Base-by-base conservation (phyloP, 1,140 invertebrate species). In the Habropoda laboriosa region DNA sequence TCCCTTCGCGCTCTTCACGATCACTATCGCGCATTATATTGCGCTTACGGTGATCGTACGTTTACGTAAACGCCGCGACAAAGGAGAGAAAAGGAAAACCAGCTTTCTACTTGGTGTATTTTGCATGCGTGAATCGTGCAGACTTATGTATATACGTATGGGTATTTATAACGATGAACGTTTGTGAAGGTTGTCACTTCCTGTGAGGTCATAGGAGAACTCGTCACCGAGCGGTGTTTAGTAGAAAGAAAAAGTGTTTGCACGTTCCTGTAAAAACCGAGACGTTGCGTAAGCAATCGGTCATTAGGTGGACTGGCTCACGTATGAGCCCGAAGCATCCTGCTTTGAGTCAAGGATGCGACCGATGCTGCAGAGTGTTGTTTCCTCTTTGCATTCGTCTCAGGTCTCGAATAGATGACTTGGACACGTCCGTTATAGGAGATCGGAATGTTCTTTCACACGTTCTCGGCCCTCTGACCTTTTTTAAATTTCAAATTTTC, bases 121-220 rank as follows among this genome's bases (percentile, higher is more conserved):
- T 60, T 21, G n/a, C 24, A 3, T 18, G 32, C 3, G 12, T 66
- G 35, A 42, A 40, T 55, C 27, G 51, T 38, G 24, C 12, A n/a
- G n/a, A n/a, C n/a, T n/a, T 35, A n/a, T 53, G 27, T 27, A 13
- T 35, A 21, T 64, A 47, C 24, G 49, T 45, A 57, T 47, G 67
- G 64, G 66, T 88, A 85, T 85, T 89, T 88, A 88, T 86, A 87
- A 80, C 81, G 83, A 78, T 82, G 84, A 89, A 78, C 74, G 63
- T n/a, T n/a, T n/a, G n/a, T 45, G 61, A 75, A 73, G 74, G 58
- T 67, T 80, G 76, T 81, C 85, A 82, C 80, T 88, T 87, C 73
- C 76, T 79, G 82, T 87, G 87, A 87, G 81, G 85, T 86, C 86
- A 87, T 64, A 79, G 60, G 57, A 60, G 63, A 35, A 61, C 70